Evolutionary conservation across 1,140 invertebrate genomes (phyloP), one percentile per base, ranked within the genome.

Genomic region (Pteromalus puparum): DNA sequence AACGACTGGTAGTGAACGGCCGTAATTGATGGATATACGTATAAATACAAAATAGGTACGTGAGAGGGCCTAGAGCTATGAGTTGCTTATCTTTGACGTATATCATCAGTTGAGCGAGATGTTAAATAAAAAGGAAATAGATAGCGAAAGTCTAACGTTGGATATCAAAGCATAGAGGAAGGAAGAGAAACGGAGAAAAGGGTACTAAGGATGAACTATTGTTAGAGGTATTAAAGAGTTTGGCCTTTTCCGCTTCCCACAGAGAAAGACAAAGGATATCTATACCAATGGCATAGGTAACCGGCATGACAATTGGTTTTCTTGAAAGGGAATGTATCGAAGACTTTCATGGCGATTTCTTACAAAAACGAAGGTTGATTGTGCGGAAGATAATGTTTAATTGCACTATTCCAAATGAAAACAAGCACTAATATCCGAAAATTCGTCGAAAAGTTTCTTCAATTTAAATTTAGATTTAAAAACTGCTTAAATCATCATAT

Each of bases 81-180:
- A 65, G 61, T 67, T 72, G 26, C 75, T 61, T n/a, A 61, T 61
- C 21, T n/a, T 61, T 2, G 18, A 61, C 18, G 6, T 61, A 61
- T 61, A 61, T 34, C 21, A 38, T 9, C 30, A 5, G 68, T 30
- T 70, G 18, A 21, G 30, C 24, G 38, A 46, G 38, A 12, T 70
- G 34, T 26, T n/a, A n/a, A 30, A 73, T 53, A 81, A 81, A 38
- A 73, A 73, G 65, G 38, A 21, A 75, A 74, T 53, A 48, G 81
- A 74, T 53, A 48, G 81, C 15, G 81, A 82, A 82, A 76, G 81
- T 82, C 21, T 0, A 67, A n/a, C 21, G 46, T 18, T 21, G 61
- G 76, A 76, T 76, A 10, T 26, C 53, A 76, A 67, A 18, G 7
- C 7, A 42, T 10, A 42, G 53, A 82, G 73, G 75, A 82, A 82